phyloP scores from a whole-genome alignment of 2,888 invertebrate species.

The Therioaphis trifolii region DNA sequence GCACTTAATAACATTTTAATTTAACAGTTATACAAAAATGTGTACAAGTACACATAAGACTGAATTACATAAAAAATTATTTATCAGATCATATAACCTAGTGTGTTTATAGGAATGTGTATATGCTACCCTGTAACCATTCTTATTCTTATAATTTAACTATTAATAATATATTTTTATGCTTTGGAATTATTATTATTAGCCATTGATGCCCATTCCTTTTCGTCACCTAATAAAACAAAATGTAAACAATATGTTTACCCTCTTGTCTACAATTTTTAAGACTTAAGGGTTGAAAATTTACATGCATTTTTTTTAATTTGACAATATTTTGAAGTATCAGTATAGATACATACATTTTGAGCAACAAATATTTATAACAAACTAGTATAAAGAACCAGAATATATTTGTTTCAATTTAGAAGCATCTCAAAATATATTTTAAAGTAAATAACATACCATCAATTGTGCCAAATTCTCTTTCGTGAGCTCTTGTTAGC shows the following conservation, averaged over 20 bases:
- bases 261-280: constrained; percentile 44
- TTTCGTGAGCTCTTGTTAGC: constrained; percentile 95
- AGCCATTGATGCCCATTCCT: constrained; percentile 64
- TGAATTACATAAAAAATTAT: not conserved
- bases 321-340: constrained; percentile 8
- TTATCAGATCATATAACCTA: constrained; percentile 12
- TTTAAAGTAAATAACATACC: constrained; percentile 73
- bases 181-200: constrained; percentile 62
- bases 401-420: not conserved
- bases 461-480: constrained; percentile 96
- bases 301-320: constrained; percentile 58
- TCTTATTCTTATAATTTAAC: constrained; percentile 49
- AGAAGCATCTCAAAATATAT: not conserved
- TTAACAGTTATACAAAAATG: not conserved
- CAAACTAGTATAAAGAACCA: not conserved
- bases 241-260: constrained; percentile 61
- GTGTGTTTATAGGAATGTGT: constrained; percentile 42
- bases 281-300: constrained; percentile 28
- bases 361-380: constrained; percentile 17
- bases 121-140: constrained; percentile 57
- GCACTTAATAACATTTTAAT: constrained; percentile 5
- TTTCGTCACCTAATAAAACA: constrained; percentile 63
- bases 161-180: constrained; percentile 54
- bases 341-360: constrained; percentile 26
- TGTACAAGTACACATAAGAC: not conserved